Conservation (phyloP, 2,888 invertebrate species). For the Meghimatium bilineatum region DNA sequence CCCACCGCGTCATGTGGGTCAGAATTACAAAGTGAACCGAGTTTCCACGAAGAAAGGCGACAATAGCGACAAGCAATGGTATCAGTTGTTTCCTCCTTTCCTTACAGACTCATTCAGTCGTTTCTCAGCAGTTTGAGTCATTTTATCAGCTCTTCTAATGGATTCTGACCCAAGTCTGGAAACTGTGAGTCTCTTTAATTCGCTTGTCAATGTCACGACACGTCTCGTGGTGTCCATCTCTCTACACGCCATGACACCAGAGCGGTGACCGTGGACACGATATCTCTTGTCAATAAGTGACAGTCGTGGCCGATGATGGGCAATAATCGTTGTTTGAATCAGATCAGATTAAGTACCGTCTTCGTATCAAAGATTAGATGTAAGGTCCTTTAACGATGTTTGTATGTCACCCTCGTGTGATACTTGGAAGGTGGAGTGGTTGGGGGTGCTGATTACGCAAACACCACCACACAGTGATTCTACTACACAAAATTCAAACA, state of each 20-base stretch:
- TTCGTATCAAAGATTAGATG: too few species aligned
- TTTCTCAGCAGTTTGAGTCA: not conserved
- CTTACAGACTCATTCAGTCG: not conserved
- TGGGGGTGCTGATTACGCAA: too few species aligned
- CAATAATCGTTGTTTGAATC: too few species aligned
- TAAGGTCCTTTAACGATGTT: too few species aligned
- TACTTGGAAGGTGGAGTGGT: too few species aligned
- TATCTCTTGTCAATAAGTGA: not conserved
- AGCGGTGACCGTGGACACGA: not conserved
- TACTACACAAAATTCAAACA: too few species aligned
- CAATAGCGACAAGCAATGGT: not conserved
- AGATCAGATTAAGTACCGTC: too few species aligned
- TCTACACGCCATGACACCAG: not conserved
- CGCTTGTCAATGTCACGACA: not conserved
- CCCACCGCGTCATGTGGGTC: not conserved
- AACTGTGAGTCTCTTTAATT: not conserved
- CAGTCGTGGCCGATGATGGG: not conserved
- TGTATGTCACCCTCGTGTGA: too few species aligned
- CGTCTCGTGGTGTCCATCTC: conserved; percentile 13
- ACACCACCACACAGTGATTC: too few species aligned
- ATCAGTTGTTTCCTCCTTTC: not conserved
- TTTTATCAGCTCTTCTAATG: not conserved
- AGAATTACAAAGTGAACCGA: not conserved
- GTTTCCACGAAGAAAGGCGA: not conserved
- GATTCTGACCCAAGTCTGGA: not conserved